Evolutionary conservation across 2,888 invertebrate species (phyloP).

Genomic region (Hydriomena furcata): DNA sequence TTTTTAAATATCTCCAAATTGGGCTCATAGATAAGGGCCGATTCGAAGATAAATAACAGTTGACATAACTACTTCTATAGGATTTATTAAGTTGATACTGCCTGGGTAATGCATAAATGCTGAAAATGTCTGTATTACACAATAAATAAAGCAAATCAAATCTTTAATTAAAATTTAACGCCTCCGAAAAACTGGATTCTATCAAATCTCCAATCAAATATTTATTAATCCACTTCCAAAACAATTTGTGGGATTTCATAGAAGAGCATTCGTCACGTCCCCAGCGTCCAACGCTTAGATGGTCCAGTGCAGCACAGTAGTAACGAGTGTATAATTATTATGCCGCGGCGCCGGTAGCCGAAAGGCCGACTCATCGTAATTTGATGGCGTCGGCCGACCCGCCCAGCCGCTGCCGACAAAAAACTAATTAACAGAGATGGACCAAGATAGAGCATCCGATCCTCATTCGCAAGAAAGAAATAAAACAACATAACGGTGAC

Average conservation of each 20-base stretch:
- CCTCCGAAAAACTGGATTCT: conserved; percentile 11
- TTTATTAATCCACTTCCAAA: conserved; percentile 56
- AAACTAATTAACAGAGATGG: conserved; percentile 82
- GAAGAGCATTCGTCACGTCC: conserved; percentile 60
- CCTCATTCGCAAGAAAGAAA: conserved; percentile 66
- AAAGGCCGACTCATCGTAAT: conserved; percentile 83
- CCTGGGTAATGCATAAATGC: neutral
- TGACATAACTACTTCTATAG: too few species aligned
- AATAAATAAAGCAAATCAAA: conserved; percentile 1
- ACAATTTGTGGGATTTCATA: conserved; percentile 62
- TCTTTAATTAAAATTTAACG: conserved; percentile 4
- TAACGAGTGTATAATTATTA: conserved; percentile 83
- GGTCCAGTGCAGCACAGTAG: conserved; percentile 73
- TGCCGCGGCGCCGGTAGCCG: conserved; percentile 75
- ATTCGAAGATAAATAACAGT: too few species aligned
- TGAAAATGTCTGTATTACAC: neutral
- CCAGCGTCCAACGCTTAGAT: conserved; percentile 29
- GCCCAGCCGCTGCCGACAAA: conserved; percentile 72
- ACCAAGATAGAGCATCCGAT: conserved; percentile 57
- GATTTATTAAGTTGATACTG: too few species aligned
- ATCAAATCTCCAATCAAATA: conserved; percentile 35
- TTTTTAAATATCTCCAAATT: conserved; percentile 27
- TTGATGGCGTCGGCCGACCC: conserved; percentile 80
- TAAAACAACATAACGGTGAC: conserved; percentile 55
- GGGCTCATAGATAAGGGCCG: too few species aligned